These are phyloP conservation scores for Etheostoma perlongum DNA, from an alignment of 2,797 vertebrate species.

Conservation along the genomic window DNA sequence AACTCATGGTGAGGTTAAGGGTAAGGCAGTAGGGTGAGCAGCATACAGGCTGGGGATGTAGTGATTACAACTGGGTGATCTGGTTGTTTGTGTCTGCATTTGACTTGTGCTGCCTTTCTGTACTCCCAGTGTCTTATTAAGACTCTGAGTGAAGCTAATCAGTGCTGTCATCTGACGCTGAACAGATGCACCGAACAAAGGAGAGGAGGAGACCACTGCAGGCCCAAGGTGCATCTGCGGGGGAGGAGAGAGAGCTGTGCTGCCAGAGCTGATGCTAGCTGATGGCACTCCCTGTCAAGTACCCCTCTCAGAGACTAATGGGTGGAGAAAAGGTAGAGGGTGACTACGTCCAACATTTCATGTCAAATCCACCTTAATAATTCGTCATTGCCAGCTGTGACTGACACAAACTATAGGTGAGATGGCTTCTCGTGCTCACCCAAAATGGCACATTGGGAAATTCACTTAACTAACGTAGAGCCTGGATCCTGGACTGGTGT, in stretches of 20 bases:
- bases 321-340: slow-evolving; percentile 83
- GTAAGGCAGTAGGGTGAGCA: slow-evolving; percentile 45
- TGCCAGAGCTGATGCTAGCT: slow-evolving; percentile 81
- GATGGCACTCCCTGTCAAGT: slow-evolving; percentile 82
- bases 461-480: slow-evolving; percentile 82
- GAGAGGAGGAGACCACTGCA: slow-evolving; percentile 78
- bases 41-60: slow-evolving; percentile 50
- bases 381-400: slow-evolving; percentile 80
- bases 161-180: slow-evolving; percentile 83
- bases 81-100: slow-evolving; percentile 66
- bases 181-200: slow-evolving; percentile 86
- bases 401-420: slow-evolving; percentile 80
- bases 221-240: slow-evolving; percentile 82
- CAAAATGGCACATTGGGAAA: slow-evolving; percentile 84
- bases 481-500: slow-evolving; percentile 63
- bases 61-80: slow-evolving; percentile 65
- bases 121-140: slow-evolving; percentile 83
- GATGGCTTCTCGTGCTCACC: slow-evolving; percentile 63
- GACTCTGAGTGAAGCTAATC: slow-evolving; percentile 85
- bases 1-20: slow-evolving; percentile 65
- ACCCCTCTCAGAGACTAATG: slow-evolving; percentile 80
- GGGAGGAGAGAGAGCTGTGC: slow-evolving; percentile 75
- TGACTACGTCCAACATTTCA: slow-evolving; percentile 80
- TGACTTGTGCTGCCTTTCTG: slow-evolving; percentile 65
- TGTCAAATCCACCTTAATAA: slow-evolving; percentile 84